Evolutionary conservation across 2,113 vertebrate genomes (phyloP).

Genomic region (Nerophis ophidion): DNA sequence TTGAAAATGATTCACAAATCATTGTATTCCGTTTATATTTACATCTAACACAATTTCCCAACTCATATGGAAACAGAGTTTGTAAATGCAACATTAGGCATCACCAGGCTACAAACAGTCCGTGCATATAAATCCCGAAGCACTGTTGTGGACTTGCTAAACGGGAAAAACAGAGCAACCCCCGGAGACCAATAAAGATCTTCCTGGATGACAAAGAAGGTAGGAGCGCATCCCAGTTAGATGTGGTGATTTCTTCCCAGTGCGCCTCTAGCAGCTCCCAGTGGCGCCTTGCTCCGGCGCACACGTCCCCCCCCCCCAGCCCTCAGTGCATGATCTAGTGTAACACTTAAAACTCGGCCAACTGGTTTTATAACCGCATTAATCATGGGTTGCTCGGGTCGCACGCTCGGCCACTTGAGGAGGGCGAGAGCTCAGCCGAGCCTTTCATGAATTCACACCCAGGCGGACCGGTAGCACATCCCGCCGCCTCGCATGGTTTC

Average conservation of each 20-base stretch:
- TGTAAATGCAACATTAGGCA: constrained; percentile 16
- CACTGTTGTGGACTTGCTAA: constrained; percentile 1
- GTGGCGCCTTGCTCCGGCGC: constrained; percentile 25
- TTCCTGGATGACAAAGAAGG: constrained; percentile 9
- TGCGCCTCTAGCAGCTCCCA: constrained; percentile 37
- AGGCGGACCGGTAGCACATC: constrained; percentile 20
- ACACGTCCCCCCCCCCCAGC: constrained; percentile 20
- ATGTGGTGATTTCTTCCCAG: constrained; percentile 44
- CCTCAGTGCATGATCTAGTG: constrained; percentile 50
- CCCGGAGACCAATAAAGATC: constrained; percentile 17
- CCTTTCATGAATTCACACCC: constrained; percentile 44
- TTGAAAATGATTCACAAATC: no score
- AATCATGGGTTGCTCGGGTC: constrained; percentile 37
- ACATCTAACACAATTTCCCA: no score
- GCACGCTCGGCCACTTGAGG: constrained; percentile 31
- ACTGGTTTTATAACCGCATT: constrained; percentile 58
- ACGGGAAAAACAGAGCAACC: background rate
- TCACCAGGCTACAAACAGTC: constrained; percentile 16
- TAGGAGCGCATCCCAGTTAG: constrained; percentile 38
- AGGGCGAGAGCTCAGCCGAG: constrained; percentile 29
- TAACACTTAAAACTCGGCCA: constrained; percentile 46
- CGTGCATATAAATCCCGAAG: constrained; percentile 28
- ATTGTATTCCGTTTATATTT: no score
- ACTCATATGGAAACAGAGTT: no score
- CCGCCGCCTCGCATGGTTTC: constrained; percentile 11